A percentile compares a stretch with the other conserved stretches of the same genome.
Conservation (phyloP, 2,888 invertebrate genomes). For the Pristionchus arcanus region DNA sequence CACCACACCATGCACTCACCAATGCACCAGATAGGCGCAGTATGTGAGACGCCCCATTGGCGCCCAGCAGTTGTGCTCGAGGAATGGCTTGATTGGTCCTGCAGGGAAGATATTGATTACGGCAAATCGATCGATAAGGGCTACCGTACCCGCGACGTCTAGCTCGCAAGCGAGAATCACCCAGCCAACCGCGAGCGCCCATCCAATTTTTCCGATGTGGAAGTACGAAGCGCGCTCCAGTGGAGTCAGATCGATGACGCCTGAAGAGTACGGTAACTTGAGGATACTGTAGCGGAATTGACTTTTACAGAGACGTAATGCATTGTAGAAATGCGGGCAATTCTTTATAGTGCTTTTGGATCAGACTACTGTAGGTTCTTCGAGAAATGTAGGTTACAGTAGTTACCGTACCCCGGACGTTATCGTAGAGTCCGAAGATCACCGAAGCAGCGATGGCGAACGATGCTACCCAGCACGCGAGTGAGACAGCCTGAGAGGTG, state of each 20-base stretch:
- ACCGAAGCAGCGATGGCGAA: background rate
- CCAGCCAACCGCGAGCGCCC: conserved; percentile 24
- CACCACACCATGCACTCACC: conserved; percentile 29
- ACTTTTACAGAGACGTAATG: background rate
- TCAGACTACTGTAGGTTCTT: background rate
- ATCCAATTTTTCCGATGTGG: conserved; percentile 29
- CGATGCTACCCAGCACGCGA: background rate
- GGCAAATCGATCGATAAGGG: background rate
- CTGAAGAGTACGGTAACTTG: conserved; percentile 4
- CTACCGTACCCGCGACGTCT: conserved; percentile 45
- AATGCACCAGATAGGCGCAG: conserved; percentile 51
- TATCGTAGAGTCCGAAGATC: conserved; percentile 30
- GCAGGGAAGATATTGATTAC: background rate
- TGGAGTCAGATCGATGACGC: background rate
- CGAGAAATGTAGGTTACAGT: background rate
- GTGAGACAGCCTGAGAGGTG: background rate
- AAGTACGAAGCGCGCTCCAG: conserved; percentile 34
- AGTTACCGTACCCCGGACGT: conserved; percentile 18
- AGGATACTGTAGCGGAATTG: background rate
- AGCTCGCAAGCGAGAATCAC: conserved; percentile 47
- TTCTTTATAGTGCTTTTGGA: background rate
- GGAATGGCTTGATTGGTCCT: conserved; percentile 35
- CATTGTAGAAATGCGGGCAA: too few relatives aligned
- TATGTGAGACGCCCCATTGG: background rate
- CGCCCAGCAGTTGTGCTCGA: conserved; percentile 38